A percentile compares a stretch with the other conserved stretches of the same genome.
These are phyloP conservation scores for Abramis brama DNA, from an alignment of 2,113 vertebrate species.

Conservation along the genomic window DNA sequence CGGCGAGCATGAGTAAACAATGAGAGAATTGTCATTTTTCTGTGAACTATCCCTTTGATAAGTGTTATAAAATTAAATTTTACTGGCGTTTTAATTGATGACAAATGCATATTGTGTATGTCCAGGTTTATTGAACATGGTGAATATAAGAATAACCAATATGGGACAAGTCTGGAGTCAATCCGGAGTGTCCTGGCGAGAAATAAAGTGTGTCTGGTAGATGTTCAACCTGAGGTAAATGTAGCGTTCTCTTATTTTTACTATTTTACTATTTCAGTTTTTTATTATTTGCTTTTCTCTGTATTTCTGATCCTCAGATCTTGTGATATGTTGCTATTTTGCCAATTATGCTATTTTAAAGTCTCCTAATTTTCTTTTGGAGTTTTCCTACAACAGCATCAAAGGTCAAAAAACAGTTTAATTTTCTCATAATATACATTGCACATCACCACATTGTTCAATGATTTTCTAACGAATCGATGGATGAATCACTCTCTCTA, in stretches of 20 bases:
- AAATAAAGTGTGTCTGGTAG: slow-evolving; percentile 91
- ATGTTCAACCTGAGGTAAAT: slow-evolving; percentile 92
- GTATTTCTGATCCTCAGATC: not conserved
- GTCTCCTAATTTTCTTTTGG: too few relatives aligned
- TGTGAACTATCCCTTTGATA: not conserved
- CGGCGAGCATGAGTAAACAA: not conserved
- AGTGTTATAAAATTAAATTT: not conserved
- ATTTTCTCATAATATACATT: too few relatives aligned
- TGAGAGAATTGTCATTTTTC: not conserved
- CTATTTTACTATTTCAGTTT: not conserved
- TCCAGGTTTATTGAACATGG: slow-evolving; percentile 89
- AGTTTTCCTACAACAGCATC: too few relatives aligned
- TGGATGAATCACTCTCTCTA: too few relatives aligned
- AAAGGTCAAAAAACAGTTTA: too few relatives aligned
- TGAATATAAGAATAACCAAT: slow-evolving; percentile 92
- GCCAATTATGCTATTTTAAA: too few relatives aligned
- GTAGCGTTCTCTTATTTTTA: not conserved
- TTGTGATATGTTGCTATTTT: not conserved
- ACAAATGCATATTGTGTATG: not conserved
- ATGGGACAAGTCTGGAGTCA: slow-evolving; percentile 91
- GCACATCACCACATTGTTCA: too few relatives aligned
- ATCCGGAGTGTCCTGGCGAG: slow-evolving; percentile 83
- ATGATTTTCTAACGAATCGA: too few relatives aligned
- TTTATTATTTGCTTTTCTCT: not conserved
- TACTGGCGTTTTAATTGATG: not conserved